Base-by-base conservation (phyloP, 2,113 vertebrate species). In the Ptyas mucosa region DNA sequence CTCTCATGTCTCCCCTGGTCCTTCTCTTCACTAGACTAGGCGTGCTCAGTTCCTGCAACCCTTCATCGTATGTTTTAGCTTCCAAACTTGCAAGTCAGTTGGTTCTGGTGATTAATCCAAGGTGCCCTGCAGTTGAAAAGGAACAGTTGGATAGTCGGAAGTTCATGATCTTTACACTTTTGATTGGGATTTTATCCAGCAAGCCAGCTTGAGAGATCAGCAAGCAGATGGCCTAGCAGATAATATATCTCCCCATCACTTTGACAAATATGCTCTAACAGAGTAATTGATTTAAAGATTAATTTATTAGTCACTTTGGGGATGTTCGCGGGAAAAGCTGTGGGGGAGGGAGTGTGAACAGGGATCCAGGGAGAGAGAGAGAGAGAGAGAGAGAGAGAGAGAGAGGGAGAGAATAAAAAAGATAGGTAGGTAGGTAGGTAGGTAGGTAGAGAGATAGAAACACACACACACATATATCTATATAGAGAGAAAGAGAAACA, bases 221-320 rank as follows among this genome's bases (percentile, higher is more conserved):
- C 0, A 29, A 96, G 93, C 97, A 97, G 97, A 96, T 96, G 96
- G 96, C 1, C 9, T 0, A 88, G 92, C 89, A 95, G 93, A 94
- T 96, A 96, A 96, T 95, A 96, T 95, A 52, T 92, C 89, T 96
- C 91, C 95, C 91, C 12, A 15, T 92, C 6, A 0, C 89, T 92
- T 89, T 0, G 0, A 34, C 55, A 92, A 93, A 93, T 23, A 89
- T 24, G 88, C 94, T 93, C 93, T 91, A 0, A 0, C 95, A 95
- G 95, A 92, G 93, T 92, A 0, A 3, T 95, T 96, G 97, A 96
- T 95, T 96, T 95, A 95, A 95, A 97, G 95, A 96, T 96, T 97
- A 95, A 94, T 96, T 96, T 94, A 92, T 91, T 91, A 93, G 46
- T 52, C 90, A 89, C 92, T 96, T 95, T 93, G 94, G 91, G 94